These are phyloP conservation scores for Arothron firmamentum DNA, from an alignment of 2,113 vertebrate genomes.

Conservation along the genomic window DNA sequence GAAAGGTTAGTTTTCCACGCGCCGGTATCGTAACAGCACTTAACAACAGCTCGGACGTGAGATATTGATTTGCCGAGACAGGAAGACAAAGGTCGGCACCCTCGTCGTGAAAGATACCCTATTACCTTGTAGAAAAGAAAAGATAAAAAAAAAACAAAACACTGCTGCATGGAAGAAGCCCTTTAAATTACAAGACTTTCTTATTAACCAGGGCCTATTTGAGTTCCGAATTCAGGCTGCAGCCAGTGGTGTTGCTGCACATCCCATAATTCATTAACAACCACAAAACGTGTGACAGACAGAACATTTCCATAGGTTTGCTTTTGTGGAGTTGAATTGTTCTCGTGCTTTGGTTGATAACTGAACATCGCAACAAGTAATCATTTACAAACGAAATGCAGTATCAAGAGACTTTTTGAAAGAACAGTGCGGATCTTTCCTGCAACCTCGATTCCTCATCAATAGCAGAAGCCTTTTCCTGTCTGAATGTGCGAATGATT, in stretches of 20 bases:
- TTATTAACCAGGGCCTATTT: conserved; percentile 42
- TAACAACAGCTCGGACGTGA: conserved; percentile 19
- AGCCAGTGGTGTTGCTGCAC: conserved; percentile 31
- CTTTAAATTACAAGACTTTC: conserved; percentile 32
- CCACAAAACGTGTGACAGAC: conserved; percentile 16
- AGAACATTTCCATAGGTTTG: not conserved
- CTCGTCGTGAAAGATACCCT: conserved; percentile 30
- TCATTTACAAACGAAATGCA: no score
- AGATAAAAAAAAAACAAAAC: conserved; percentile 4
- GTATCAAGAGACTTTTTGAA: no score
- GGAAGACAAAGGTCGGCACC: conserved; percentile 37
- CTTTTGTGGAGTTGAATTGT: not conserved
- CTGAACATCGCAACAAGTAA: no score
- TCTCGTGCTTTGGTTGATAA: no score
- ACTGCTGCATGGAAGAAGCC: conserved; percentile 20
- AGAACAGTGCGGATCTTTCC: no score
- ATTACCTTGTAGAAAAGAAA: conserved; percentile 20
- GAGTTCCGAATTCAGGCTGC: conserved; percentile 16
- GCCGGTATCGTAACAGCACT: conserved; percentile 2
- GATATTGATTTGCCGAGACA: conserved; percentile 42
- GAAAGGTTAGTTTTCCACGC: conserved; percentile 6
- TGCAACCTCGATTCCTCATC: no score
- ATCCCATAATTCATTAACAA: conserved; percentile 37
- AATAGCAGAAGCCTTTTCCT: no score
- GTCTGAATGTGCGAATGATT: no score